Percentiles rank a stretch among this genome's conserved stretches.
Conservation (phyloP, 2,797 vertebrate genomes). For the Poecilia wingei region DNA sequence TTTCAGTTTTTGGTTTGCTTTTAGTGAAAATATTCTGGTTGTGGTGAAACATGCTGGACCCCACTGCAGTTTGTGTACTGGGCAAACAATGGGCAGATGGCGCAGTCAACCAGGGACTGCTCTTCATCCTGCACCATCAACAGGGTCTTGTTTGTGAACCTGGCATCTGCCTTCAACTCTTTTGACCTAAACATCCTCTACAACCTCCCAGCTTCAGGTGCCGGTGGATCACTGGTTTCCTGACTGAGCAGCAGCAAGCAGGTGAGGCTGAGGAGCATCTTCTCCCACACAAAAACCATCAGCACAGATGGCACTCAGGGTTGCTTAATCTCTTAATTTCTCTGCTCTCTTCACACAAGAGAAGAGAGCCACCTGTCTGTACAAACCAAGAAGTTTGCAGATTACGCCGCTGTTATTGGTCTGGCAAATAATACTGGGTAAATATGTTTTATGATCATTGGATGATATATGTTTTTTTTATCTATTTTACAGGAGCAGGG, state of each 20-base stretch:
- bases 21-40: background rate
- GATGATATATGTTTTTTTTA: too few relatives aligned
- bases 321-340: background rate
- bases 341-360: background rate
- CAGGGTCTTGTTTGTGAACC: background rate
- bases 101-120: background rate
- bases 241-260: background rate
- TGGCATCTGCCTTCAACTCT: background rate
- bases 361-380: too few relatives aligned
- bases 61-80: background rate
- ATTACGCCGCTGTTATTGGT: background rate
- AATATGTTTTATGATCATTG: too few relatives aligned
- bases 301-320: background rate
- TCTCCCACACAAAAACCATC: background rate
- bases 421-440: too few relatives aligned
- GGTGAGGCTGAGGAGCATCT: background rate
- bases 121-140: background rate
- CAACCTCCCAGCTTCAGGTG: background rate
- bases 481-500: background rate
- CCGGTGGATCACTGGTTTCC: background rate
- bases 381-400: background rate
- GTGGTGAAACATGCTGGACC: background rate
- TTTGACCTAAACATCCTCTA: background rate
- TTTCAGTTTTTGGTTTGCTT: background rate
- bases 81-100: background rate